Evolutionary conservation across 2,888 invertebrate species (phyloP).

Genomic region (Agonopterix arenella): DNA sequence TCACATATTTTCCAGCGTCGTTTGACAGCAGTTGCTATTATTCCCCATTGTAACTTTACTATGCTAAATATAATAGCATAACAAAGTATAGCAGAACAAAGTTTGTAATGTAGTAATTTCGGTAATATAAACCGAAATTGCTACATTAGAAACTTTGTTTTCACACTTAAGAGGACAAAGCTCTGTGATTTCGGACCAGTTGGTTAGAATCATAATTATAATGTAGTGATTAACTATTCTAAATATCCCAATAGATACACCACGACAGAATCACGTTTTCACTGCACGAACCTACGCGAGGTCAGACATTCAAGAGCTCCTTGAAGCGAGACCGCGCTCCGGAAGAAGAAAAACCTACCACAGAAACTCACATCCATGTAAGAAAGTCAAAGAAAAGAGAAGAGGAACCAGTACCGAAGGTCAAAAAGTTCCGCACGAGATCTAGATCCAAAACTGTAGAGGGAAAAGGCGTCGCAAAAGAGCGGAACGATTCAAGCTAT

Average conservation of each 20-base stretch:
- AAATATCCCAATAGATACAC: constrained; percentile 41
- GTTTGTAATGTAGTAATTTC: too few relatives aligned
- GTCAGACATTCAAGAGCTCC: constrained; percentile 65
- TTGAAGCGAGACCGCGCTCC: constrained; percentile 43
- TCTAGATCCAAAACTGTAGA: constrained; percentile 34
- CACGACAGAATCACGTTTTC: constrained; percentile 68
- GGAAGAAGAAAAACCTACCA: constrained; percentile 25
- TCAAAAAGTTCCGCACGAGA: constrained; percentile 38
- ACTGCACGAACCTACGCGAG: constrained; percentile 59
- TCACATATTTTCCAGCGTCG: too few relatives aligned
- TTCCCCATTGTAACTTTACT: too few relatives aligned
- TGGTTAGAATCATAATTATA: too few relatives aligned
- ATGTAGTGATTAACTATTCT: too few relatives aligned
- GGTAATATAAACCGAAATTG: too few relatives aligned
- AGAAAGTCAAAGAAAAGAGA: constrained; percentile 37
- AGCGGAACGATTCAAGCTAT: constrained; percentile 48
- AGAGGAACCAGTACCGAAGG: constrained; percentile 19
- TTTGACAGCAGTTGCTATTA: too few relatives aligned
- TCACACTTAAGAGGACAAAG: too few relatives aligned
- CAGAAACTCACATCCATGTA: constrained; percentile 18
- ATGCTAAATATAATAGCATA: too few relatives aligned
- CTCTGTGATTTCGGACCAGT: too few relatives aligned
- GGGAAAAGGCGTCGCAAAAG: constrained; percentile 51
- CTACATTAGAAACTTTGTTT: too few relatives aligned
- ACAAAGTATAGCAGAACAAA: too few relatives aligned